These are phyloP conservation scores for Macroramphosus scolopax DNA, from an alignment of 2,797 vertebrate species.

Conservation along the genomic window DNA sequence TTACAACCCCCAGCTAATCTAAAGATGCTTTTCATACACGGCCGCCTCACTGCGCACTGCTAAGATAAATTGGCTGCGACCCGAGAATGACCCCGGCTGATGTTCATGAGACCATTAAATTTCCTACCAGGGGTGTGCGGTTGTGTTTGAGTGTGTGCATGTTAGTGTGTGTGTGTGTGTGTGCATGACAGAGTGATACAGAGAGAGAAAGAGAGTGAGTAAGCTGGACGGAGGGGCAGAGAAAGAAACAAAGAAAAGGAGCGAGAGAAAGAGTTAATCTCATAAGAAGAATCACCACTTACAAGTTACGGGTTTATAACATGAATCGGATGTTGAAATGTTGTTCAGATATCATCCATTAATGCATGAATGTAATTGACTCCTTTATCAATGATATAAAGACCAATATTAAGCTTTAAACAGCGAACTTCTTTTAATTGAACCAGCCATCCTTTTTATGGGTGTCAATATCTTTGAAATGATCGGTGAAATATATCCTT, in stretches of 20 bases:
- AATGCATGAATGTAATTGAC: neutral
- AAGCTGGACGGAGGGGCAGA: constrained; percentile 17
- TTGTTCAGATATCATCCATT: neutral
- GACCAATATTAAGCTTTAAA: no score
- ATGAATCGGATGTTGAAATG: neutral
- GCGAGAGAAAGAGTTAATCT: constrained; percentile 6
- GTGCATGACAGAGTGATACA: constrained; percentile 5
- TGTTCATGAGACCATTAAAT: constrained; percentile 82
- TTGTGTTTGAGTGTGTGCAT: constrained; percentile 34
- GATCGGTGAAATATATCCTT: no score
- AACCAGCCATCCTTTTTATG: no score
- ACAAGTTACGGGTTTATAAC: neutral
- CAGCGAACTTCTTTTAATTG: no score
- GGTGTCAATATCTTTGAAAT: no score
- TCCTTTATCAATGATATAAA: no score
- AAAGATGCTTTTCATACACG: constrained; percentile 68
- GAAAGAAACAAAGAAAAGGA: constrained; percentile 20
- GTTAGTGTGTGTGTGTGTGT: constrained; percentile 8
- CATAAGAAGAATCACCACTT: no score
- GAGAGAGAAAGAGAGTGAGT: constrained; percentile 24
- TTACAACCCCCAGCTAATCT: constrained; percentile 67
- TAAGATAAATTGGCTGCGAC: constrained; percentile 81
- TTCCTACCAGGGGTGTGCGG: constrained; percentile 68
- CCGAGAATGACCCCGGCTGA: constrained; percentile 75
- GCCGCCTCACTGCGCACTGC: constrained; percentile 57